phyloP scores from a whole-genome alignment of 2,113 vertebrate species.

The Platysteira castanea region DNA sequence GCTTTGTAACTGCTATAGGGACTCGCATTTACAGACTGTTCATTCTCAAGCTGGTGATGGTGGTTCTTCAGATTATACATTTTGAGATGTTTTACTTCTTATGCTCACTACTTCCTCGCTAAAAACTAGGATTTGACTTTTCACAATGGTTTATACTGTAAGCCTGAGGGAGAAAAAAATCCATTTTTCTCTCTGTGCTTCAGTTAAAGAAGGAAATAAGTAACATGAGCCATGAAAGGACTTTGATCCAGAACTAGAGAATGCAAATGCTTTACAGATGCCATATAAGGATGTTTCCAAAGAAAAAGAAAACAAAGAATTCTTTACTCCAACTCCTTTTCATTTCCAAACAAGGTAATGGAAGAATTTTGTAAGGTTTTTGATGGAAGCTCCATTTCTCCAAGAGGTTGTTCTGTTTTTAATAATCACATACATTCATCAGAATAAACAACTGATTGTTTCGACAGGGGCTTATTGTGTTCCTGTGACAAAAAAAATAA shows the following conservation, averaged over 20 bases:
- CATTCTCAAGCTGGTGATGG: neutral
- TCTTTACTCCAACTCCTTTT: slow-evolving; percentile 2
- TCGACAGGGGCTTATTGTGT: neutral
- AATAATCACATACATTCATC: neutral
- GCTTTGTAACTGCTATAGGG: neutral
- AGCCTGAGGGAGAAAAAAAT: slow-evolving; percentile 5
- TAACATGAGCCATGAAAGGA: slow-evolving; percentile 60
- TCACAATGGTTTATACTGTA: neutral
- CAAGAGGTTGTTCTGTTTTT: slow-evolving; percentile 1
- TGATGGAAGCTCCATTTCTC: neutral
- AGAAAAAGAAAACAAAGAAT: slow-evolving; percentile 46
- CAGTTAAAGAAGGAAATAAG: slow-evolving; percentile 60
- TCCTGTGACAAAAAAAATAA: neutral
- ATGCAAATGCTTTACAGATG: slow-evolving; percentile 71
- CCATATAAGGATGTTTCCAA: slow-evolving; percentile 62
- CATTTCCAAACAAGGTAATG: slow-evolving; percentile 44
- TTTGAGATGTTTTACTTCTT: neutral
- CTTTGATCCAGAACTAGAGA: slow-evolving; percentile 62
- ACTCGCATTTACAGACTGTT: neutral
- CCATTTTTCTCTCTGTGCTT: slow-evolving; percentile 24
- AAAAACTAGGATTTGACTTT: neutral
- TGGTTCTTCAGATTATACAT: neutral
- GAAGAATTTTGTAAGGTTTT: slow-evolving; percentile 5
- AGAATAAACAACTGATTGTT: neutral
- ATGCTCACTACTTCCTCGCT: neutral